These are phyloP conservation scores for Drosophila melanica DNA, from an alignment of 1,140 invertebrate species.

Conservation along the genomic window DNA sequence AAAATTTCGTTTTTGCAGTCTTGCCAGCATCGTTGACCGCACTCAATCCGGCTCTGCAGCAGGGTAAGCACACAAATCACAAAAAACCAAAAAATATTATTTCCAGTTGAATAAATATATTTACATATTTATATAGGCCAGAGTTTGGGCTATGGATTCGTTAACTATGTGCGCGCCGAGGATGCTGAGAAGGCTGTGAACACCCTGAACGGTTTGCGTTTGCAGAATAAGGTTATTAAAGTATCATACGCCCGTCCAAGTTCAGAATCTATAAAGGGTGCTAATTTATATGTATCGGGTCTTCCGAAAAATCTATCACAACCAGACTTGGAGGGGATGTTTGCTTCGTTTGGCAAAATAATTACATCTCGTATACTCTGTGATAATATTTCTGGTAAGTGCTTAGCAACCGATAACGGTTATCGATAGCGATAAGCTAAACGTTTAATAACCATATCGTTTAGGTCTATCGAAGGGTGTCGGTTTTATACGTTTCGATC, in stretches of 20 bases:
- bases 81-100: neutral
- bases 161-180: conserved; percentile 92
- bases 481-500: conserved; percentile 87
- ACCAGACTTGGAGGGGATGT: conserved; percentile 92
- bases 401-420: neutral
- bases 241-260: conserved; percentile 95
- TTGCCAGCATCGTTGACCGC: conserved; percentile 83
- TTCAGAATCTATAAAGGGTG: conserved; percentile 95
- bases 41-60: conserved; percentile 81
- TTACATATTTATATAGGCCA: conserved; percentile 86
- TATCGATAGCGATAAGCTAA: neutral
- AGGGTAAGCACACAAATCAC: conserved; percentile 56
- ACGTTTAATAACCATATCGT: neutral
- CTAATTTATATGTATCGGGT: conserved; percentile 95
- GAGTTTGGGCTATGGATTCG: conserved; percentile 95
- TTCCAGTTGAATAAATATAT: neutral
- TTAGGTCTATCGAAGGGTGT: conserved; percentile 86
- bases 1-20: conserved; percentile 49
- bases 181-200: conserved; percentile 94
- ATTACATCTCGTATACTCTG: conserved; percentile 95
- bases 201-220: conserved; percentile 92
- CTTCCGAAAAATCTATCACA: conserved; percentile 94
- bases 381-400: conserved; percentile 90
- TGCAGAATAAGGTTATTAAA: conserved; percentile 96
- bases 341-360: conserved; percentile 92